These are phyloP conservation scores for Drosophila rhopaloa DNA, from an alignment of 1,140 invertebrate genomes.

Conservation along the genomic window DNA sequence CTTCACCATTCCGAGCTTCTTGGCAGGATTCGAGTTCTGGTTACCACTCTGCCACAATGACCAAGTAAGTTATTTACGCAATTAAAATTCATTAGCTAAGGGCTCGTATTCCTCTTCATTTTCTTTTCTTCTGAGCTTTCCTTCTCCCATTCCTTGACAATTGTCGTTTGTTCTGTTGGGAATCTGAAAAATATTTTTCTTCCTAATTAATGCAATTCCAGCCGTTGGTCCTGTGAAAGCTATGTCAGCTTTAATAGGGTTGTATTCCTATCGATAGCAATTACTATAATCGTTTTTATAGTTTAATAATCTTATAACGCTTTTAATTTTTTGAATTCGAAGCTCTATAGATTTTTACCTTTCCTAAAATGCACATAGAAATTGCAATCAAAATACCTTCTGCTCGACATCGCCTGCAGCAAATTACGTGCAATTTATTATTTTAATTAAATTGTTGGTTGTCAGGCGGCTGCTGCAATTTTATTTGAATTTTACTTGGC, in stretches of 20 bases:
- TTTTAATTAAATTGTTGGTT: slow-evolving; percentile 74
- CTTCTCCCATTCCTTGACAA: slow-evolving; percentile 6
- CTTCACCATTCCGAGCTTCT: slow-evolving; percentile 12
- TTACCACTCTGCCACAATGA: slow-evolving; percentile 15
- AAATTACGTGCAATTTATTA: slow-evolving; percentile 74
- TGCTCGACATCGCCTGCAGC: slow-evolving; percentile 20
- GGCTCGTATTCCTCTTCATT: slow-evolving; percentile 20
- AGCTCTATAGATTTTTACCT: neutral
- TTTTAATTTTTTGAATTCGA: slow-evolving; percentile 9
- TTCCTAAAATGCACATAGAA: neutral
- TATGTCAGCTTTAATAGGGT: slow-evolving; percentile 14
- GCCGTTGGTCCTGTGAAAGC: neutral
- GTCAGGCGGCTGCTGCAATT: slow-evolving; percentile 51
- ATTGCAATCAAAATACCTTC: neutral
- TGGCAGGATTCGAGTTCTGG: slow-evolving; percentile 5
- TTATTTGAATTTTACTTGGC: slow-evolving; percentile 51
- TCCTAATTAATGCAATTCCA: slow-evolving; percentile 31
- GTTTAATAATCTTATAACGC: too few relatives aligned
- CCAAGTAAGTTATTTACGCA: slow-evolving; percentile 56
- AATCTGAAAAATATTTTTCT: slow-evolving; percentile 15
- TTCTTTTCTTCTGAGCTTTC: slow-evolving; percentile 3
- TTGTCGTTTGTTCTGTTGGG: slow-evolving; percentile 16
- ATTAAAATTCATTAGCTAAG: slow-evolving; percentile 73
- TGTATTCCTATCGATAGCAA: slow-evolving; percentile 4
- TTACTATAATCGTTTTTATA: slow-evolving; percentile 1